A percentile compares a stretch with the other conserved stretches of the same genome.
phyloP scores from a whole-genome alignment of 2,113 vertebrate genomes.

The Ochotona curzoniae region DNA sequence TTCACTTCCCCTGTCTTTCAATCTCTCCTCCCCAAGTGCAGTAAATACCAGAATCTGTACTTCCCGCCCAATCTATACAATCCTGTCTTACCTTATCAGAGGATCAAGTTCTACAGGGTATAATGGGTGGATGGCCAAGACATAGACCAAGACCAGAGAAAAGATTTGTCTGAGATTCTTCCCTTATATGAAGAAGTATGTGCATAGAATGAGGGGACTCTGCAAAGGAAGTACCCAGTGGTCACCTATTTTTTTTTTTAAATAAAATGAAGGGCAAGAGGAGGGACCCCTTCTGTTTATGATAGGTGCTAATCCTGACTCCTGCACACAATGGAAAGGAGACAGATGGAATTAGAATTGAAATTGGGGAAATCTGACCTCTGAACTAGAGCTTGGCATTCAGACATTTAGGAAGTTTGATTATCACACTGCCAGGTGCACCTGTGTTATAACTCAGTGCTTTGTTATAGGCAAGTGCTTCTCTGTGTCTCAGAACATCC shows the following conservation, averaged over 20 bases:
- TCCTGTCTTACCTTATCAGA: not conserved
- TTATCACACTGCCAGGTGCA: not conserved
- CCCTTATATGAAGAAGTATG: not conserved
- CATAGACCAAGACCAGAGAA: not conserved
- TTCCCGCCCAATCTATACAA: no score
- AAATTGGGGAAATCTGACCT: not conserved
- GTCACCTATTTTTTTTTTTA: not conserved
- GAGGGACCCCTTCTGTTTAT: not conserved
- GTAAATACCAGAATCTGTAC: no score
- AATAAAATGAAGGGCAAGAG: no score
- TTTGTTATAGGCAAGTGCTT: not conserved
- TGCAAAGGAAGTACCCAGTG: not conserved
- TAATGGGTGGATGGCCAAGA: not conserved
- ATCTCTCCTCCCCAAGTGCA: not conserved
- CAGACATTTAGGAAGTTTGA: not conserved
- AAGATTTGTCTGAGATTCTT: not conserved
- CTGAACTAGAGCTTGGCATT: not conserved
- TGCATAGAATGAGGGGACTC: not conserved
- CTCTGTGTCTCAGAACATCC: not conserved
- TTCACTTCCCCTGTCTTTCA: not conserved
- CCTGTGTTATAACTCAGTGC: no score
- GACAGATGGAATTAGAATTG: not conserved
- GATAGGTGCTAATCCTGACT: not conserved
- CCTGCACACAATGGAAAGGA: not conserved
- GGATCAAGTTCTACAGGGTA: not conserved